These are phyloP conservation scores for Rotaria socialis DNA, from an alignment of 2,888 invertebrate species.

Conservation along the genomic window DNA sequence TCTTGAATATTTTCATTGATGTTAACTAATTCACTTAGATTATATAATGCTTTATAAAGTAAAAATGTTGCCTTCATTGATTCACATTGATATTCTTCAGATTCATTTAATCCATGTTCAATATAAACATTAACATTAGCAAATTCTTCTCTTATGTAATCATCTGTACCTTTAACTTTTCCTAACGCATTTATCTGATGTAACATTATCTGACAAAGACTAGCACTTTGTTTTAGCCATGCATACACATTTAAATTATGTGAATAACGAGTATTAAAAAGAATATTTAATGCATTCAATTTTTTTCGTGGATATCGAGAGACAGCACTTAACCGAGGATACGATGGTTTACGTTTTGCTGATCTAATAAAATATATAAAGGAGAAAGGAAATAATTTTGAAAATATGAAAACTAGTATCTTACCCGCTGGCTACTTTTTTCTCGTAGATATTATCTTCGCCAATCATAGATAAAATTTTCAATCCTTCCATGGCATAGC, in stretches of 20 bases:
- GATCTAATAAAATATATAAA: not conserved
- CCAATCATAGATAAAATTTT: not conserved
- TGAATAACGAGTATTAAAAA: not conserved
- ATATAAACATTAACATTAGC: not conserved
- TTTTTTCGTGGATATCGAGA: constrained; percentile 16
- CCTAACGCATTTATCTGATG: constrained; percentile 24
- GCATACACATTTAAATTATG: constrained; percentile 29
- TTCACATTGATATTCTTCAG: constrained; percentile 12
- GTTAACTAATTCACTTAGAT: constrained; percentile 10
- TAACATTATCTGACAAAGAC: not conserved
- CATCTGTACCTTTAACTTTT: constrained; percentile 3
- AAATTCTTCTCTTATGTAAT: not conserved
- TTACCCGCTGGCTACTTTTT: constrained; percentile 14
- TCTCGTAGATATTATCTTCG: not conserved
- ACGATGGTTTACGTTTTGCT: constrained; percentile 15
- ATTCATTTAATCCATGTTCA: constrained; percentile 4
- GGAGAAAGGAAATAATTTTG: not conserved
- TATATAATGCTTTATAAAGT: constrained; percentile 19
- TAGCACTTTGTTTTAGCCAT: constrained; percentile 16
- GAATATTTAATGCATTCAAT: constrained; percentile 30
- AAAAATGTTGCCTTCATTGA: constrained; percentile 6
- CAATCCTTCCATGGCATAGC: not conserved
- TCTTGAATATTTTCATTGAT: constrained; percentile 21
- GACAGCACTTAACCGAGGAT: not conserved
- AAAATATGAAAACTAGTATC: not conserved